A percentile compares a stretch with the other conserved stretches of the same genome.
Evolutionary conservation across 2,797 vertebrate species (phyloP).

Genomic region (Acipenser ruthenus): DNA sequence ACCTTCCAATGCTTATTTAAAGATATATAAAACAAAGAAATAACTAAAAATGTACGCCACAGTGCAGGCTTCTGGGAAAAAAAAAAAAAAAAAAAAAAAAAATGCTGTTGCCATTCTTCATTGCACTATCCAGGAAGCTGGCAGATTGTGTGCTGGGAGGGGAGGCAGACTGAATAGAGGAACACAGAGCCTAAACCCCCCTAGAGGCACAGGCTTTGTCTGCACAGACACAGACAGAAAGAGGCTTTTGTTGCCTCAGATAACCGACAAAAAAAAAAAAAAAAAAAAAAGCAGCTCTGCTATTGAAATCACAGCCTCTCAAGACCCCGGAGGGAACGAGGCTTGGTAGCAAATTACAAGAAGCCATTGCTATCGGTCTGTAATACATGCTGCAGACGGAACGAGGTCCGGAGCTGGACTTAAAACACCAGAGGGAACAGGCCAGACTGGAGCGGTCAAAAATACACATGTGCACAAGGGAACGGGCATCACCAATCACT

Average conservation of each 20-base stretch:
- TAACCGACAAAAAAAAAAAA: slow-evolving; percentile 3
- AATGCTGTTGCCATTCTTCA: neutral
- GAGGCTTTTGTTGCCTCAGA: slow-evolving; percentile 7
- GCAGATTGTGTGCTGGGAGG: neutral
- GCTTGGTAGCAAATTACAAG: neutral
- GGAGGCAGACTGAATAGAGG: neutral
- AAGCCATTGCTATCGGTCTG: neutral
- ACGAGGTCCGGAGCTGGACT: too few relatives aligned
- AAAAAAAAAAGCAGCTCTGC: neutral
- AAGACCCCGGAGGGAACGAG: neutral
- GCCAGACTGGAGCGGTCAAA: too few relatives aligned
- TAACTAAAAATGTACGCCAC: too few relatives aligned
- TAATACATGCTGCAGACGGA: too few relatives aligned
- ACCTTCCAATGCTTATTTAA: too few relatives aligned
- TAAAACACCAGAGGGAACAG: too few relatives aligned
- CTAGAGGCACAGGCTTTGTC: slow-evolving; percentile 11
- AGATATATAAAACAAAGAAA: too few relatives aligned
- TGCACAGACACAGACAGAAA: neutral
- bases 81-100: neutral
- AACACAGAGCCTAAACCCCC: neutral
- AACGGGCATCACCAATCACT: too few relatives aligned
- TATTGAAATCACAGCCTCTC: slow-evolving; percentile 8
- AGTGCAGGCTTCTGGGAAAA: neutral
- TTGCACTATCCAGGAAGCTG: slow-evolving; percentile 4
- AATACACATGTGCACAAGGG: too few relatives aligned